phyloP scores from a whole-genome alignment of 2,888 invertebrate genomes.

The Bursaphelenchus okinawaensis region DNA sequence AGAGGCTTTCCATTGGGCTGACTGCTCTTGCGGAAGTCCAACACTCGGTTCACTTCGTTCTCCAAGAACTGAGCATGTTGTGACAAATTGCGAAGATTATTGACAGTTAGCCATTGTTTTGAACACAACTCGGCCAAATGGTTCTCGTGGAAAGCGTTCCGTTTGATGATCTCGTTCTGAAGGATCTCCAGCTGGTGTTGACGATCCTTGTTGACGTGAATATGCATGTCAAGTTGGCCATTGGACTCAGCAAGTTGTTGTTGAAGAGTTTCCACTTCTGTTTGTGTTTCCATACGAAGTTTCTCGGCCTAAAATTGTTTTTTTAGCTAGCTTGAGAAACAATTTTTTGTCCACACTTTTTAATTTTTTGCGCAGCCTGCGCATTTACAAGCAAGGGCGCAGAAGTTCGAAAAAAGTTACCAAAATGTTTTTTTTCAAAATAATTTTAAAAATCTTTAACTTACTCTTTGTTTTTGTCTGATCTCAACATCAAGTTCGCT shows the following conservation, averaged over 20 bases:
- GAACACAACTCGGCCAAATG: slow-evolving; percentile 84
- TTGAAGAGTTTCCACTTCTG: slow-evolving; percentile 91
- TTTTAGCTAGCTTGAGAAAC: no score
- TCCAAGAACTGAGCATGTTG: slow-evolving; percentile 31
- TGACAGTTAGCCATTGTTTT: slow-evolving; percentile 49
- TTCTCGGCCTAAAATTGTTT: slow-evolving; percentile 31
- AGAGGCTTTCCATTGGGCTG: slow-evolving; percentile 6
- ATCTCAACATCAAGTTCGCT: slow-evolving; percentile 95
- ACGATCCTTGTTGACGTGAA: slow-evolving; percentile 45
- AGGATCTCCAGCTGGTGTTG: slow-evolving; percentile 61
- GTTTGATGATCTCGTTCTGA: slow-evolving; percentile 93
- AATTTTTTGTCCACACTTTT: no score
- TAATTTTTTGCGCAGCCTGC: no score
- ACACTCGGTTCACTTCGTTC: slow-evolving; percentile 30
- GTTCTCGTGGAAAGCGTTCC: slow-evolving; percentile 94
- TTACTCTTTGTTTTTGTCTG: slow-evolving; percentile 5
- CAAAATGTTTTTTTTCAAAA: background rate
- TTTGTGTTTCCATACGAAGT: slow-evolving; percentile 72
- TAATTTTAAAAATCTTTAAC: no score
- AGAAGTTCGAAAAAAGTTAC: no score
- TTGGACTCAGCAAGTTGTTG: slow-evolving; percentile 97
- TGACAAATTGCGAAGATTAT: slow-evolving; percentile 39
- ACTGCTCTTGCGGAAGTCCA: slow-evolving; percentile 24
- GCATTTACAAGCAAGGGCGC: no score
- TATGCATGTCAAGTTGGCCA: slow-evolving; percentile 91